These are phyloP conservation scores for Phyto melanocephala DNA, from an alignment of 2,888 invertebrate genomes.

Conservation along the genomic window DNA sequence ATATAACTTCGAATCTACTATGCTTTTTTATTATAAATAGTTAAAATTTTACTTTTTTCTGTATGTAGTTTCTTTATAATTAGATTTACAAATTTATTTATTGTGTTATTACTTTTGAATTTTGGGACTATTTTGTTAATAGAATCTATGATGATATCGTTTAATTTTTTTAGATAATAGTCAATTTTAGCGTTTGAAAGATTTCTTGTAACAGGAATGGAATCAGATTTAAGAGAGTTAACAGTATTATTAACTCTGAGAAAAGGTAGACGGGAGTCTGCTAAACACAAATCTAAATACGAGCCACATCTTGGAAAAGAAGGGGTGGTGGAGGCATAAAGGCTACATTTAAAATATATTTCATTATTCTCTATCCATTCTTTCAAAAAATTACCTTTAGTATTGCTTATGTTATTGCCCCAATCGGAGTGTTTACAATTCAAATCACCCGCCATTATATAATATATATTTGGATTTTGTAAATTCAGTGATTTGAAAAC, in stretches of 20 bases:
- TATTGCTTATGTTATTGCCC: slow-evolving; percentile 29
- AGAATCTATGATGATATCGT: slow-evolving; percentile 8
- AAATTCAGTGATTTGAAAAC: slow-evolving; percentile 24
- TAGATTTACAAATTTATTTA: slow-evolving; percentile 5
- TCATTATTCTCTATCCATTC: slow-evolving; percentile 10
- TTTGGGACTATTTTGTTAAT: slow-evolving; percentile 1
- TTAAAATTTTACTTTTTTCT: slow-evolving; percentile 1
- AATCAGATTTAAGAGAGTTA: slow-evolving; percentile 15
- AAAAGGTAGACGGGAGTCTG: slow-evolving; percentile 17
- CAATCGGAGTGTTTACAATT: slow-evolving; percentile 27
- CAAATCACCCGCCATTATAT: slow-evolving; percentile 13
- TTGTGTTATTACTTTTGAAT: slow-evolving; percentile 8
- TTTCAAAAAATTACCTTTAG: slow-evolving; percentile 14
- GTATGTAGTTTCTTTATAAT: not conserved
- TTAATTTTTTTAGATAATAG: not conserved
- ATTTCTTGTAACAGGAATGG: slow-evolving; percentile 7
- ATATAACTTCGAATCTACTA: slow-evolving; percentile 8
- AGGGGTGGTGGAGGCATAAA: slow-evolving; percentile 41
- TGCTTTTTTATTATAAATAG: slow-evolving; percentile 11
- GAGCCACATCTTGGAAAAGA: slow-evolving; percentile 28
- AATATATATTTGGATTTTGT: slow-evolving; percentile 31
- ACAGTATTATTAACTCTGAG: slow-evolving; percentile 19
- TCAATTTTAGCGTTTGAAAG: slow-evolving; percentile 19
- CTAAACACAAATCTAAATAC: slow-evolving; percentile 44
- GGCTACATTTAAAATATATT: slow-evolving; percentile 27